These are phyloP conservation scores for Epinephelus awoara DNA, from an alignment of 2,797 vertebrate species.

Conservation along the genomic window DNA sequence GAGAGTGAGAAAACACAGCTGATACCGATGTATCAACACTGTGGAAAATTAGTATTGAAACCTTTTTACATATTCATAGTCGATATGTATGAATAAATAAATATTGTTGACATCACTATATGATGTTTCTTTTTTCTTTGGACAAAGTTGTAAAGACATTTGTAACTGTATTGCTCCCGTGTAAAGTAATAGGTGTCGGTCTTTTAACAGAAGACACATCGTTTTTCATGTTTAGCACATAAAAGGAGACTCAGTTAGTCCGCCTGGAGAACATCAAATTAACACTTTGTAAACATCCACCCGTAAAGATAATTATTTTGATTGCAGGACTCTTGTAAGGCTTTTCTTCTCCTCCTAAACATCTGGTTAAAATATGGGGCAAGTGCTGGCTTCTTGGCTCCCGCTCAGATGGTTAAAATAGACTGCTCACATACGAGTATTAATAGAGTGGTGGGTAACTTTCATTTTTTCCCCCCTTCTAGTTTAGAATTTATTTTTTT, in stretches of 20 bases:
- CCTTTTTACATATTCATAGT: too few relatives aligned
- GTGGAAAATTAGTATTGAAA: too few relatives aligned
- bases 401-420: slow-evolving; percentile 89
- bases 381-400: slow-evolving; percentile 89
- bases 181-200: slow-evolving; percentile 60
- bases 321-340: slow-evolving; percentile 86
- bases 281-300: slow-evolving; percentile 87
- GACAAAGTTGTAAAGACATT: slow-evolving; percentile 40
- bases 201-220: slow-evolving; percentile 65
- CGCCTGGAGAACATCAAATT: slow-evolving; percentile 80
- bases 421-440: slow-evolving; percentile 81
- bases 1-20: too few relatives aligned
- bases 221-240: slow-evolving; percentile 73
- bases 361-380: slow-evolving; percentile 95
- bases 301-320: slow-evolving; percentile 89
- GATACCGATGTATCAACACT: too few relatives aligned
- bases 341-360: slow-evolving; percentile 87
- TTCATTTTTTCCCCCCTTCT: slow-evolving; percentile 42
- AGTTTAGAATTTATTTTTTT: slow-evolving; percentile 42
- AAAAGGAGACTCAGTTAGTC: slow-evolving; percentile 72
- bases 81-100: too few relatives aligned
- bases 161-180: slow-evolving; percentile 21
- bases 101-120: too few relatives aligned
- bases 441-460: slow-evolving; percentile 66
- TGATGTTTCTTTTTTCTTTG: slow-evolving; percentile 28